phyloP scores from a whole-genome alignment of 2,113 vertebrate genomes.

The Pituophis catenifer region DNA sequence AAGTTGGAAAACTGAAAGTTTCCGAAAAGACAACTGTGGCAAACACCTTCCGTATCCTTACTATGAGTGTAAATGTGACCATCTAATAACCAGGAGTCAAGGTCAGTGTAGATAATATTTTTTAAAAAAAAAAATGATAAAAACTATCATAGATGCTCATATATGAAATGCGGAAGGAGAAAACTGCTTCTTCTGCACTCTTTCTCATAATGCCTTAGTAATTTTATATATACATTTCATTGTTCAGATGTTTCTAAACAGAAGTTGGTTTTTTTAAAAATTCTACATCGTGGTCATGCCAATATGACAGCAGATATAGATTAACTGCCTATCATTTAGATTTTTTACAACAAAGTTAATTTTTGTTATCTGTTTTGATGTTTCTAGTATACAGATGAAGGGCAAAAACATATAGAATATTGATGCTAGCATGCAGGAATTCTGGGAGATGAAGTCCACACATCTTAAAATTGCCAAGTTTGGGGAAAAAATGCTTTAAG shows the following conservation, averaged over 20 bases:
- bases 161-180: neutral
- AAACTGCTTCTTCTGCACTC: neutral
- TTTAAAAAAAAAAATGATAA: neutral
- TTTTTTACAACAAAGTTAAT: neutral
- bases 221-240: neutral
- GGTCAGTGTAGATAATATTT: neutral
- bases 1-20: neutral
- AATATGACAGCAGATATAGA: neutral
- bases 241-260: neutral
- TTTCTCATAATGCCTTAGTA: neutral
- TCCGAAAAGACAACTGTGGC: neutral
- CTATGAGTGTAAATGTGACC: neutral
- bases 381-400: neutral
- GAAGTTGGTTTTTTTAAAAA: neutral
- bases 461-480: neutral
- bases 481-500: rapidly evolving
- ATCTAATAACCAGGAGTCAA: neutral
- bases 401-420: neutral
- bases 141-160: neutral
- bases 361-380: neutral
- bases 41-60: neutral
- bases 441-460: neutral
- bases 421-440: neutral
- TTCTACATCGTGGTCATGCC: neutral
- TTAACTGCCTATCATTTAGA: neutral